Evolutionary conservation across 1,140 invertebrate species (phyloP), one percentile per base, ranked within the genome.

Genomic region (Tribolium madens): DNA sequence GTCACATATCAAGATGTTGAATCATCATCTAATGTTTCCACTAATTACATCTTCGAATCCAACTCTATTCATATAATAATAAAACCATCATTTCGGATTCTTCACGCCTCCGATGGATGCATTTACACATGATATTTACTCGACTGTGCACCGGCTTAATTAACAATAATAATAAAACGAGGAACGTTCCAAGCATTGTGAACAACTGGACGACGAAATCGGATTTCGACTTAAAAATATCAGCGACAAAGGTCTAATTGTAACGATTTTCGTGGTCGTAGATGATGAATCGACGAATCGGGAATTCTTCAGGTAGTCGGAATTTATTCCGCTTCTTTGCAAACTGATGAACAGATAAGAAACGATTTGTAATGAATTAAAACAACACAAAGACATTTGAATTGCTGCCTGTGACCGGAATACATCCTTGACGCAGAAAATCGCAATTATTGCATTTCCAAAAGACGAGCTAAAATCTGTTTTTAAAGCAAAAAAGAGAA

Each of bases 41-140:
- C 57, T 64, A 64, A 64, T 64, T 64, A 64, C 26, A 36, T 31
- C 57, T 21, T 31, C 21, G 21, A 64, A 64, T n/a, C n/a, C 21
- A 33, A 64, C 14, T 13, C 14, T 31, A 21, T 57, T 57, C 50
- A 15, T 7, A 57, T n/a, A 57, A 57, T 57, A 57, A 13, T 36
- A 71, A 14, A 33, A 71, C 46, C 53, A 60, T 60, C 42, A 71
- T 71, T 71, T 71, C 68, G 47, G 36, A 71, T 71, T 71, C 68
- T 71, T 71, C 68, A 71, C 68, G 68, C 68, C 17, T 69, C 13
- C 64, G 36, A 42, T 69, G 33, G 13, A 71, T 71, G 15, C 18
- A 71, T 18, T 71, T 18, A 69, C 26, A 69, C 64, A 71, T 71
- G 68, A 71, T 47, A 46, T 46, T 71, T 69, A 47, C 68, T 57